Conservation (phyloP, 1,140 invertebrate genomes). For the Eriocheir sinensis region DNA sequence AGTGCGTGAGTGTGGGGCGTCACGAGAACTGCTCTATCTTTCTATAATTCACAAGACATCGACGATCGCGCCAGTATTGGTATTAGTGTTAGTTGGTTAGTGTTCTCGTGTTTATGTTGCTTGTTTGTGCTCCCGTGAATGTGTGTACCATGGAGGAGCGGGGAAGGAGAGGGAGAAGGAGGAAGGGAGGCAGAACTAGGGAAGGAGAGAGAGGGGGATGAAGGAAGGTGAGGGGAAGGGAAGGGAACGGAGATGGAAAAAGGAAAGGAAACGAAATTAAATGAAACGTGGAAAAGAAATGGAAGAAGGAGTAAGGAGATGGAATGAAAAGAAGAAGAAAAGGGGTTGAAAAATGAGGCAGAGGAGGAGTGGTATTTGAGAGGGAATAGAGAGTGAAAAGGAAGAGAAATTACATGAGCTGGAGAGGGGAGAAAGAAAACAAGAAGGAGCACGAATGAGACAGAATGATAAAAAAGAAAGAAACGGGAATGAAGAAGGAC, state of each 20-base stretch:
- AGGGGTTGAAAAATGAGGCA: background rate
- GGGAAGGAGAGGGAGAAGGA: background rate
- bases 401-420: no score
- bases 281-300: background rate
- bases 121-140: background rate
- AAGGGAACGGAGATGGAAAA: no score
- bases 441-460: no score
- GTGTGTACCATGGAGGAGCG: background rate
- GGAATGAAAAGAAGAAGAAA: background rate
- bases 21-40: background rate
- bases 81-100: conserved; percentile 1
- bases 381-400: background rate
- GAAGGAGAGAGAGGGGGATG: background rate
- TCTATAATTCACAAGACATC: conserved; percentile 16
- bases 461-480: no score
- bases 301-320: background rate
- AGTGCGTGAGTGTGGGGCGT: background rate
- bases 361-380: background rate
- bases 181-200: background rate
- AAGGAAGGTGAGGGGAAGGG: background rate
- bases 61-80: background rate
- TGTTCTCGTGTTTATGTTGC: background rate
- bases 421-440: no score
- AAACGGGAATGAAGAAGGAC: no score
- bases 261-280: background rate